These are phyloP conservation scores for Diadumene lineata DNA, from an alignment of 92 coral and sea anemone genomes.

Conservation along the genomic window DNA sequence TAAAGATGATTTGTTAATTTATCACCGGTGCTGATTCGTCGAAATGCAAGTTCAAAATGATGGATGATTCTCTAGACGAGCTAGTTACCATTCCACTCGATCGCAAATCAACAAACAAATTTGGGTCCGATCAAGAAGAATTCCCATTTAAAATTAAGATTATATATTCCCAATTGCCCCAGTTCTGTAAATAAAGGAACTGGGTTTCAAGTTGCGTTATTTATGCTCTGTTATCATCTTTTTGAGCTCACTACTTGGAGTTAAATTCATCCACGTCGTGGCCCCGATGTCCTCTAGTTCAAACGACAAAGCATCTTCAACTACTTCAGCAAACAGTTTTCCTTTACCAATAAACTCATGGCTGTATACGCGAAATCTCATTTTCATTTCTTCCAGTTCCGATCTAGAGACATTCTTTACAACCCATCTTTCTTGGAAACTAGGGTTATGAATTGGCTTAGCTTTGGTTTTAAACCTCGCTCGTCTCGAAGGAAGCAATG, in stretches of 20 bases:
- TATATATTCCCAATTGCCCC: background rate
- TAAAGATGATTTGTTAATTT: background rate
- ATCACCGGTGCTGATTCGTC: background rate
- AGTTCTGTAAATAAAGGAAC: background rate
- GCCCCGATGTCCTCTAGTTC: slow-evolving; percentile 63
- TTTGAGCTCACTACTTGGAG: slow-evolving; percentile 40
- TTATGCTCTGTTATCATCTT: slow-evolving; percentile 13
- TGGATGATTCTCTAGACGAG: too few species aligned
- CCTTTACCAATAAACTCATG: slow-evolving; percentile 57
- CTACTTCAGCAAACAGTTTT: slow-evolving; percentile 52
- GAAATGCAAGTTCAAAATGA: background rate
- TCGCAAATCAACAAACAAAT: background rate
- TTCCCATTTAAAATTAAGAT: background rate
- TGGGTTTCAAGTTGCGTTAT: background rate
- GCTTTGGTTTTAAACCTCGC: slow-evolving; percentile 67
- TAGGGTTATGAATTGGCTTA: slow-evolving; percentile 52
- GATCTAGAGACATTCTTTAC: slow-evolving; percentile 43
- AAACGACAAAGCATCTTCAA: slow-evolving; percentile 49
- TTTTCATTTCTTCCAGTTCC: slow-evolving; percentile 44
- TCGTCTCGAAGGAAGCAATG: slow-evolving; percentile 59
- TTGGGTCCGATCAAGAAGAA: background rate
- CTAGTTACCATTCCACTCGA: background rate
- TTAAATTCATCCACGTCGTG: slow-evolving; percentile 53
- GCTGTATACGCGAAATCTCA: slow-evolving; percentile 61
- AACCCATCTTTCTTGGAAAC: slow-evolving; percentile 62